Percentiles rank a stretch among this genome's conserved stretches.
phyloP scores from a whole-genome alignment of 1,140 invertebrate genomes.

The Frieseomelitta varia region DNA sequence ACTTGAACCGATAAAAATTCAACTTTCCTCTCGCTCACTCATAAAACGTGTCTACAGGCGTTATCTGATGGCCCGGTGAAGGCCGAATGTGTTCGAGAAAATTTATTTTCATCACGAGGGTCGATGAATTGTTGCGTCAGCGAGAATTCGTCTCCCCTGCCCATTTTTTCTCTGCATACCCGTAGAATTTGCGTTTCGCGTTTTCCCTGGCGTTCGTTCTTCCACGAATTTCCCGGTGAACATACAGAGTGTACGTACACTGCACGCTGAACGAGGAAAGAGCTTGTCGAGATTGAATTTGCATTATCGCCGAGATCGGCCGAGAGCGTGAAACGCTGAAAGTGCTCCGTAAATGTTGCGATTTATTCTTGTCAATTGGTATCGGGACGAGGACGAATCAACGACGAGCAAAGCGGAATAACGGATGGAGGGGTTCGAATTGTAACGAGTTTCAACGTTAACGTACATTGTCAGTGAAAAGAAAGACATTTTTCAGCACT shows the following conservation, averaged over 20 bases:
- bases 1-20: slow-evolving; percentile 20
- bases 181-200: neutral
- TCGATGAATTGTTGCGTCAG: slow-evolving; percentile 17
- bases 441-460: too few relatives aligned
- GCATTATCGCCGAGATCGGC: neutral
- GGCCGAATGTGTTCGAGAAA: neutral
- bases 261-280: neutral
- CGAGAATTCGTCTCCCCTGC: neutral
- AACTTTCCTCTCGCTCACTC: neutral
- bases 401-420: neutral
- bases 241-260: too few relatives aligned
- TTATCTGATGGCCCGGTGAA: slow-evolving; percentile 5
- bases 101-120: slow-evolving; percentile 29
- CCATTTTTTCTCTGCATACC: too few relatives aligned
- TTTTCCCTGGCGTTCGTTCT: neutral
- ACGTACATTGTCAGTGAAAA: too few relatives aligned
- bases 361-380: neutral
- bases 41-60: slow-evolving; percentile 7
- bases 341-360: neutral
- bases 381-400: neutral
- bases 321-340: neutral
- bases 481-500: too few relatives aligned
- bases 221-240: neutral
- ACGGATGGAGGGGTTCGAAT: neutral
- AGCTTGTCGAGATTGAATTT: slow-evolving; percentile 13